A percentile compares a stretch with the other conserved stretches of the same genome.
Conservation (phyloP, 2,113 vertebrate genomes). For the Tachycineta bicolor region DNA sequence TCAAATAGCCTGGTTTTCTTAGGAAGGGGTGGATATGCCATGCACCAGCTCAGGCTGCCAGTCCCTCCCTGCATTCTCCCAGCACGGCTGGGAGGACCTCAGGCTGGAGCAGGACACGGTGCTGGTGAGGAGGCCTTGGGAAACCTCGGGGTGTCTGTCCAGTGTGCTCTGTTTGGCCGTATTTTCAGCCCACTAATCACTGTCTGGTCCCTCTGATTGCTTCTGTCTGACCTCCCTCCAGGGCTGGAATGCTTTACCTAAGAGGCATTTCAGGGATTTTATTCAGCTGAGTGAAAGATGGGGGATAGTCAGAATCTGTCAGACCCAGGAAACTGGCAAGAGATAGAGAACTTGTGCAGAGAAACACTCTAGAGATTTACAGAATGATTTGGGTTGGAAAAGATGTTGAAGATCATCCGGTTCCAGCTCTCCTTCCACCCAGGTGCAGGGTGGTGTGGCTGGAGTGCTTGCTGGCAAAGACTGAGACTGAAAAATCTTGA, state of each 20-base stretch:
- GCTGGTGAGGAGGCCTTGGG: not conserved
- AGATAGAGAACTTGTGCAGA: not conserved
- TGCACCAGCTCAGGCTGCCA: not conserved
- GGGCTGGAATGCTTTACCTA: accelerated
- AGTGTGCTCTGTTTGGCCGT: no score
- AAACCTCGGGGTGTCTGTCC: accelerated
- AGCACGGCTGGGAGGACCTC: accelerated
- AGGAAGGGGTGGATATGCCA: not conserved
- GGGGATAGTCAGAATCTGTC: not conserved
- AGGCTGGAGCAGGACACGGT: accelerated
- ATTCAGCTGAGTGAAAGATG: not conserved
- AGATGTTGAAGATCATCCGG: not conserved
- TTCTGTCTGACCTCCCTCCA: not conserved
- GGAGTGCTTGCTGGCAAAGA: not conserved
- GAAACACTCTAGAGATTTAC: not conserved
- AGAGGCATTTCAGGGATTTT: not conserved
- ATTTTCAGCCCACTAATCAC: not conserved
- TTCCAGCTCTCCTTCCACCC: not conserved
- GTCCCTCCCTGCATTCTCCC: not conserved
- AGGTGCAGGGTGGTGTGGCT: not conserved
- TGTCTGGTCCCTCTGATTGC: not conserved
- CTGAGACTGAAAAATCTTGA: not conserved
- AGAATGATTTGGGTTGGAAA: not conserved
- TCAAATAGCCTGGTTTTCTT: not conserved
- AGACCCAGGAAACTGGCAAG: not conserved